These are phyloP conservation scores for Dolichoris vasculosae DNA, from an alignment of 1,140 invertebrate species.

Conservation along the genomic window DNA sequence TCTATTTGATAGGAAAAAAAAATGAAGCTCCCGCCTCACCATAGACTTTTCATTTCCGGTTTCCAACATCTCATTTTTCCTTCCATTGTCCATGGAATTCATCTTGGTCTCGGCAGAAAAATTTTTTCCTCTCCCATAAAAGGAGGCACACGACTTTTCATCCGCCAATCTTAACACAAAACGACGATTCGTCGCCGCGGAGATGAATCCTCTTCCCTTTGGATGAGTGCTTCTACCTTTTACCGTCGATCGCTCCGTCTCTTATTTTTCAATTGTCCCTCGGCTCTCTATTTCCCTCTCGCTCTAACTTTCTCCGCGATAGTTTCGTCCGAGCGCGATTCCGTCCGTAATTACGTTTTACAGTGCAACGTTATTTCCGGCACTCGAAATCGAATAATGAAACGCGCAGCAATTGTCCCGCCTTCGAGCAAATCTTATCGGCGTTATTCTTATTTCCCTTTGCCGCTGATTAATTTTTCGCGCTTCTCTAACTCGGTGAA, in stretches of 20 bases:
- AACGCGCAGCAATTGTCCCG: constrained; percentile 14
- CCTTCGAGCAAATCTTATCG: constrained; percentile 22
- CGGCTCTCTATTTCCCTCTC: background rate
- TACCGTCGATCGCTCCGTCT: background rate
- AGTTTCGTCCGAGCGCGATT: constrained; percentile 20
- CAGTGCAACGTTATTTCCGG: constrained; percentile 45
- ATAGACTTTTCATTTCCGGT: constrained; percentile 8
- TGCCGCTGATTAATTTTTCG: constrained; percentile 33
- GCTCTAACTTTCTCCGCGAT: background rate
- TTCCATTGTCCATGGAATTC: constrained; percentile 8
- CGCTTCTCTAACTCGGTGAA: background rate
- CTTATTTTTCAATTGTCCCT: constrained; percentile 38
- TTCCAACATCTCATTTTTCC: background rate
- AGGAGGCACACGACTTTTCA: background rate
- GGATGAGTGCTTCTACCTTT: background rate
- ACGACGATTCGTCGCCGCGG: constrained; percentile 23
- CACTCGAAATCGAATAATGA: constrained; percentile 41
- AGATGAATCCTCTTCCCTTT: constrained; percentile 16
- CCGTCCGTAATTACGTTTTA: constrained; percentile 32
- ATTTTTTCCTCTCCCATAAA: constrained; percentile 3
- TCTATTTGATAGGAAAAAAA: background rate
- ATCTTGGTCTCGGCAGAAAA: background rate
- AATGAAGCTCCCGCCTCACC: background rate
- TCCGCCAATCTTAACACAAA: background rate
- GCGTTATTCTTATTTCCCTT: constrained; percentile 17